Evolutionary conservation across 2,113 vertebrate species (phyloP), one percentile per base, ranked within the genome.

Genomic region (Nannobrachium achirus): DNA sequence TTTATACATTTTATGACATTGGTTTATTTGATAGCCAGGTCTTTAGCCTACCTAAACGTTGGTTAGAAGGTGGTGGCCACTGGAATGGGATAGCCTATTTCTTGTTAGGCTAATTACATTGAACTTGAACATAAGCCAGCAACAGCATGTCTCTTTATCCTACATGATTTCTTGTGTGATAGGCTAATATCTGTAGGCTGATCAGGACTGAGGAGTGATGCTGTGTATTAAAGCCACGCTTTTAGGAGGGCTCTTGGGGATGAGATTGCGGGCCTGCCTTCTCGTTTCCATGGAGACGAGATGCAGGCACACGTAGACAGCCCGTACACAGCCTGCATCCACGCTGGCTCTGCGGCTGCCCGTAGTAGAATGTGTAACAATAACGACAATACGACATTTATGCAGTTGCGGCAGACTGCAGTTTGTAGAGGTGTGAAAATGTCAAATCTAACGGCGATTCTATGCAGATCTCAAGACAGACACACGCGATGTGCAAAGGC

Each of bases 221-320:
- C 55, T 10, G 40, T 59, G 8, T 10, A 16, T 1, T 62, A 70
- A 78, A 10, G 45, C 55, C 65, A 64, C 20, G 38, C 76, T 75
- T 69, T 71, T 72, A 49, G 63, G 40, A 56, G 7, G 20, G 7
- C n/a, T n/a, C n/a, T 8, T 49, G 72, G 76, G 81, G 73, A 4
- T 42, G 16, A 11, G 8, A 42, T 10, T 58, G 25, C 25, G 25
- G 25, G 25, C 25, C 25, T 33, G 25, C 2, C 25, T 33, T 78
- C 10, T 76, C 44, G 92, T 93, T 91, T 79, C 92, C 82, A 92
- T 89, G 89, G 92, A 81, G 79, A 93, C 90, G 69, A 63, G 89
- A 92, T 83, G 89, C 87, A 79, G 78, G 73, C 59, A 56, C 44
- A 66, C 52, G 6, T 14, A n/a, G 46, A 14, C 6, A n/a, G 46